Evolutionary conservation across 2,113 vertebrate species (phyloP), one percentile per base, ranked within the genome.

Genomic region (Clarias macrocephalus): DNA sequence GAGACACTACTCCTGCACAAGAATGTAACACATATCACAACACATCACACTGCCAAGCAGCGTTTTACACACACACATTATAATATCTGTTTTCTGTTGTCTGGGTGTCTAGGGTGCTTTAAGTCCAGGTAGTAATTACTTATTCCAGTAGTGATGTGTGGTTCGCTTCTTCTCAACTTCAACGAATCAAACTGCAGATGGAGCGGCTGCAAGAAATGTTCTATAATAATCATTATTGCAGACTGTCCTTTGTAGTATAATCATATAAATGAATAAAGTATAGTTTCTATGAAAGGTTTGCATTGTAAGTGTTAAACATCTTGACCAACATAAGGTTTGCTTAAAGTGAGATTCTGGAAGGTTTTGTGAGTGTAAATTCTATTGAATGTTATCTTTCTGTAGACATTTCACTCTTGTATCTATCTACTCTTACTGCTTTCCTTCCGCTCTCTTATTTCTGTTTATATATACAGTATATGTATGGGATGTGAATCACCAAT

Each of bases 81-180:
- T 77, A 88, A 86, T 86, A 83, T 86, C 30, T 72, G 63, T 66
- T 70, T 83, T 83, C 84, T 33, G 68, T 18, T 85, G 83, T 85
- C 77, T 84, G 76, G 82, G 15, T 59, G 87, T 84, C 73, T 88
- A 59, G 52, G 23, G 80, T 59, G 48, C 62, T 60, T 83, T 86
- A 66, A 68, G 75, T 83, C 70, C 48, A 77, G 73, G 84, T 80
- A 48, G 80, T 83, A 89, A 87, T 89, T 89, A 84, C 56, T 72
- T 59, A 48, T 65, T 86, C 56, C 77, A 70, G 77, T 89, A 42
- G 66, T 75, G 57, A 81, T 84, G 57, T 80, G 72, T 84, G 57
- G 57, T 19, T 62, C 80, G 54, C 62, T 80, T 77, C 16, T 84
- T 68, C 30, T 63, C 37, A 60, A 57, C 83, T 16, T 56, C 60